Evolutionary conservation across 2,113 vertebrate genomes (phyloP).

Genomic region (Paedocypris sp.): DNA sequence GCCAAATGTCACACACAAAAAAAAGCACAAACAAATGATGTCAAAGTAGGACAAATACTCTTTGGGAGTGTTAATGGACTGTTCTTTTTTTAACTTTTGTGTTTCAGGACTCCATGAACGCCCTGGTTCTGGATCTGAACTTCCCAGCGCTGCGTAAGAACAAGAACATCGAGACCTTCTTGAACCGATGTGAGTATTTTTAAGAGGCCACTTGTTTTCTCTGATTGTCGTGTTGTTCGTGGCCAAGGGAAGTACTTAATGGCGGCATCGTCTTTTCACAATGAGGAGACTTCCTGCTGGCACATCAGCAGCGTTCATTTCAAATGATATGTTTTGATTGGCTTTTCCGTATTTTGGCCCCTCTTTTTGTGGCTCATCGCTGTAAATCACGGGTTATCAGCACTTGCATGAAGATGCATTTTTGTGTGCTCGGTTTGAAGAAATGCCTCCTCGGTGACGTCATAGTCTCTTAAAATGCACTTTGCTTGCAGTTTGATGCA

Average conservation of each 20-base stretch:
- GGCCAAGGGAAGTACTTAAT: background rate
- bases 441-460: background rate
- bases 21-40: too few species aligned
- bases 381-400: background rate
- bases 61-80: too few species aligned
- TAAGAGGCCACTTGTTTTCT: background rate
- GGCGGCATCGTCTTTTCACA: background rate
- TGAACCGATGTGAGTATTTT: constrained; percentile 89
- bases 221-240: background rate
- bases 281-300: background rate
- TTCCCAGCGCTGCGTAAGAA: constrained; percentile 96
- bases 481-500: background rate
- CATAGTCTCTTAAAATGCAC: background rate
- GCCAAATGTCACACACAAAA: too few species aligned
- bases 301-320: background rate
- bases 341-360: background rate
- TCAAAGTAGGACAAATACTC: too few species aligned
- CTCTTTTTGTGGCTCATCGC: background rate
- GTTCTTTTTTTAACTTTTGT: too few species aligned
- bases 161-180: constrained; percentile 97
- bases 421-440: background rate
- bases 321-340: background rate
- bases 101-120: constrained; percentile 87
- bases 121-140: constrained; percentile 91
- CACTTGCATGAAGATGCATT: background rate